Evolutionary conservation across 1,140 invertebrate genomes (phyloP), one percentile per base, ranked within the genome.

Genomic region (Lepidurus apus): DNA sequence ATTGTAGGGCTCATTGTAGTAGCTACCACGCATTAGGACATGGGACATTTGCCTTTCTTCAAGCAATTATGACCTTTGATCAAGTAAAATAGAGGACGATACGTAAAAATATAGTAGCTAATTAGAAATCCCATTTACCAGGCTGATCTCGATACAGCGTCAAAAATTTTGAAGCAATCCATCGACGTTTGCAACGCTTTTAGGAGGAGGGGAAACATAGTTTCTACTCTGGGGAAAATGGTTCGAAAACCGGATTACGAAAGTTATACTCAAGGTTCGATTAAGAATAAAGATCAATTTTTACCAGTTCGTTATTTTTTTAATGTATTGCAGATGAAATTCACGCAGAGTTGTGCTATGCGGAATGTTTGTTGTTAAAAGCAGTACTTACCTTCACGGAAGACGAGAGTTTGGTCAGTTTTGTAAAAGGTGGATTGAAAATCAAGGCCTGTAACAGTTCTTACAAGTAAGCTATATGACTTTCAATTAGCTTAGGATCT

Each of bases 331-430:
- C 87, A 93, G 89, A 93, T 84, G 94, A 98, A 87, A 91, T 95
- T 24, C 97, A 98, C 87, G 97, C 97, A 2, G 96, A 99, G 84
- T 85, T 98, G 42, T 96, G 95, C 83, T 95, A 96, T 86, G 96
- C 96, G 17, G 96, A 98, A 85, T 91, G 92, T 47, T 87, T 97
- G 9, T 86, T 98, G 42, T 86, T 97, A 26, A 91, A 94, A 82
- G 93, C 97, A 1, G 88, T 97, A 82, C 88, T 98, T 53, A 95
- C 93, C 11, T 96, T 98, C 84, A 91, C 98, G 82, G 95, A 97
- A 83, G 96, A 98, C 84, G 97, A 99, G 85, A 97, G 93, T 81
- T 87, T 98, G 65, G 89, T 95, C 17, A 96, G 94, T 84, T 94
- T 99, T 82, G 91, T 98, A 34, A 95, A 94, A 83, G 96, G 95